Evolutionary conservation across 2,888 invertebrate genomes (phyloP), one percentile per base, ranked within the genome.

Genomic region (Timandra comae): DNA sequence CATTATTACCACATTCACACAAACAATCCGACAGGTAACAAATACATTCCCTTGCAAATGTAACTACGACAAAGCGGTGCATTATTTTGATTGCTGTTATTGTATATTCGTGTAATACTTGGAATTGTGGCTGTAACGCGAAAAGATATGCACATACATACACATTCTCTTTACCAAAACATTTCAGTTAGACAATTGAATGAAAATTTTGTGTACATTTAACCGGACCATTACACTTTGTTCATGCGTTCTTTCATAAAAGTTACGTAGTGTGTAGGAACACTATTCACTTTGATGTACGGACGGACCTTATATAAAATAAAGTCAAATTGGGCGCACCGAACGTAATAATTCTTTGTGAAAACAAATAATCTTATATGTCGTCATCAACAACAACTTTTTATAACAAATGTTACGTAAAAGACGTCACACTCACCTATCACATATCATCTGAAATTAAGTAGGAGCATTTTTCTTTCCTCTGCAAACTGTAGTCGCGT

Each of bases 1-100:
- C 68, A 66, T 68, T 71, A 73, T 65, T 68, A 58, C 63, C 52
- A 35, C 54, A 58, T 59, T 55, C 56, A 56, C 58, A 58, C 61
- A 70, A 64, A 67, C 60, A 72, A 66, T 70, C 52, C 45, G 38
- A 38, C 38, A 37, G 49, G 53, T 61, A 59, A 64, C 52, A 58
- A 52, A 61, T 6, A 24, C 59, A 68, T 57, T 61, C 49, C 41
- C 46, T 58, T 59, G 51, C 56, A 63, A 62, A 68, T 55, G 39
- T 42, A 66, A 33, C 33, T 16, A 26, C 24, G 24, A 39, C 41
- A 27, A 30, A 29, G 29, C 33, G 28, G 30, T 38, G 35, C 39
- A 35, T 42, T 42, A 37, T 24, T 40, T 30, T 36, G 31, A 39
- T 43, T 43, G 49, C 34, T 29, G 24, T 12, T 30, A 16, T 25